Evolutionary conservation across 2,797 vertebrate species (phyloP), one percentile per base, ranked within the genome.

Genomic region (Chaunax sp.): DNA sequence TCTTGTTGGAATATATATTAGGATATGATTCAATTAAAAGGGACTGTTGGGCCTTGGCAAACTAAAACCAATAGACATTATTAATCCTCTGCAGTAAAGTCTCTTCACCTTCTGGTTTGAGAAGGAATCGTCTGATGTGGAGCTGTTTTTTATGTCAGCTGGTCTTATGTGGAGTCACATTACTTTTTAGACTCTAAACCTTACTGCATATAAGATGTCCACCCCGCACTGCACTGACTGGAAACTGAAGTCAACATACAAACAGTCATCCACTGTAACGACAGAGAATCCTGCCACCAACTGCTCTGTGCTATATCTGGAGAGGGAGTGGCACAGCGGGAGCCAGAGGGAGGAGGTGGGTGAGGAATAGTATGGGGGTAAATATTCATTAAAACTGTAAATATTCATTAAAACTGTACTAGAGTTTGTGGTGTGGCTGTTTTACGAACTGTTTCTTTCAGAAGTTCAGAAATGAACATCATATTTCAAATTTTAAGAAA

Each of bases 241-340:
- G 57, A 47, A 3, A 23, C 60, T 41, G 45, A 58, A 51, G 63
- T 26, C 52, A 53, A 46, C 60, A 72, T 63, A 61, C 58, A 80
- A 72, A 75, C 66, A 80, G 63, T 67, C 33, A 13, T 53, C 38
- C 14, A 19, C 23, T 44, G 57, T 9, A 59, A 16, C 23, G 18
- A 72, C 63, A 43, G 10, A n/a, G 26, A 51, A 64, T 30, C 50
- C 56, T 75, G 37, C 53, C 33, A 13, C 47, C 43, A 56, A 13
- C 50, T 45, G 46, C 38, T 22, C 51, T 7, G 41, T 6, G 60
- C 60, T 54, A 45, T 59, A 63, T 72, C 52, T 57, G 57, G 67
- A 28, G 35, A 0, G 14, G 3, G 38, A 26, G 13, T 41, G 16
- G 1, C 38, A 40, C 13, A 0, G 35, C 5, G 4, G 5, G 59